These are phyloP conservation scores for Schrankia costaestrigalis DNA, from an alignment of 2,888 invertebrate species.

Conservation along the genomic window DNA sequence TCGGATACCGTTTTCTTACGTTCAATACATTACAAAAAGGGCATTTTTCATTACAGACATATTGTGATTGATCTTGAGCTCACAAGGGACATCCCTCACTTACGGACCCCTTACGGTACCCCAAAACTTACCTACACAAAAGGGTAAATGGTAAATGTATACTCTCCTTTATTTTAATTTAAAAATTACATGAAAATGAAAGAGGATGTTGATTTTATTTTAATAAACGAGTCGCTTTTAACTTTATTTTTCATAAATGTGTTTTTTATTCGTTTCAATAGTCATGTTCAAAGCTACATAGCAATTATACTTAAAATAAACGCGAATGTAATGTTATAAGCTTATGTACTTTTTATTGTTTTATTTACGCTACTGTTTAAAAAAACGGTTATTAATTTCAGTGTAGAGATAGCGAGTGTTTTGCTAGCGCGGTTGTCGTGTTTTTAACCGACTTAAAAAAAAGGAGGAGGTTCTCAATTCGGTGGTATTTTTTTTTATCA, in stretches of 20 bases:
- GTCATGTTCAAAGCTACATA: not conserved
- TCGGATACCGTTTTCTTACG: no score
- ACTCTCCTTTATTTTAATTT: conserved; percentile 6
- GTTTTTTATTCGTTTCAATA: not conserved
- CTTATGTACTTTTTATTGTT: no score
- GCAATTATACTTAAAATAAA: not conserved
- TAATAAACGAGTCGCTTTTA: not conserved
- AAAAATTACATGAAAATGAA: conserved; percentile 2
- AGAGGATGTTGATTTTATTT: conserved; percentile 3
- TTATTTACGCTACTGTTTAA: no score
- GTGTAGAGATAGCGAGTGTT: no score
- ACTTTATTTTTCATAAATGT: not conserved
- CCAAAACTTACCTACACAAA: conserved; percentile 2
- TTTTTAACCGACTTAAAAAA: no score
- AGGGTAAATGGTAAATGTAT: conserved; percentile 7
- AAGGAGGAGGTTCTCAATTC: no score
- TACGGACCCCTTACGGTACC: conserved; percentile 1
- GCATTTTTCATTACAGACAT: not conserved
- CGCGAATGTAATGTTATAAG: no score
- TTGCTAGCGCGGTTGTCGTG: no score
- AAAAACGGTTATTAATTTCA: no score
- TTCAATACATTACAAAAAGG: not conserved
- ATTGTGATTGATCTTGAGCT: not conserved
- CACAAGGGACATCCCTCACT: not conserved
- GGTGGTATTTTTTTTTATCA: no score